Evolutionary conservation across 2,113 vertebrate species (phyloP).

Genomic region (Isurus oxyrinchus): DNA sequence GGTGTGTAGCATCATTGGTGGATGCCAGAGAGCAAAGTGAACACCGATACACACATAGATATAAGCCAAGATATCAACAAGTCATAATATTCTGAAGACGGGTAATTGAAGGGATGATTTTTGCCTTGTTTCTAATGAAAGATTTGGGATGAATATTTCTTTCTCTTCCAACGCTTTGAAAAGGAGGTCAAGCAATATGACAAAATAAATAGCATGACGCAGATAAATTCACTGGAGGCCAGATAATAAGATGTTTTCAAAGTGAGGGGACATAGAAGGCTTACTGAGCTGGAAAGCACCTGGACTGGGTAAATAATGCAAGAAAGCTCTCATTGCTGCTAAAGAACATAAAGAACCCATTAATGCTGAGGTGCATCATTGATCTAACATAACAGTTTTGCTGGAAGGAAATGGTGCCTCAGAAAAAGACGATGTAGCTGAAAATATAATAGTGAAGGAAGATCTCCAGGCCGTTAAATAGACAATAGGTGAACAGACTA

Average conservation of each 20-base stretch:
- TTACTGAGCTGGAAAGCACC: slow-evolving; percentile 1
- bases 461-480: background rate
- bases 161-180: background rate
- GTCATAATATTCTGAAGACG: background rate
- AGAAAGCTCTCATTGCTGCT: background rate
- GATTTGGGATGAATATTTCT: background rate
- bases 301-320: background rate
- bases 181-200: background rate
- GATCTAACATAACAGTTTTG: background rate
- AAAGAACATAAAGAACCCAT: slow-evolving; percentile 12
- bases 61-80: background rate
- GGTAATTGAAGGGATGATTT: background rate
- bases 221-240: background rate
- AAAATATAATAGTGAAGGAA: background rate
- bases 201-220: background rate
- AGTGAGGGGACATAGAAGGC: background rate
- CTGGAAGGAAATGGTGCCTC: background rate
- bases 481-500: background rate
- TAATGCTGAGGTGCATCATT: slow-evolving; percentile 9
- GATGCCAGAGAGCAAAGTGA: background rate
- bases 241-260: background rate
- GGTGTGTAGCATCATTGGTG: background rate
- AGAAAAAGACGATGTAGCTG: background rate
- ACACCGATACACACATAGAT: background rate
- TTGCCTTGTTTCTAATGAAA: background rate